Conservation (phyloP, 2,113 vertebrate species). For the Campylomormyrus tamandua region DNA sequence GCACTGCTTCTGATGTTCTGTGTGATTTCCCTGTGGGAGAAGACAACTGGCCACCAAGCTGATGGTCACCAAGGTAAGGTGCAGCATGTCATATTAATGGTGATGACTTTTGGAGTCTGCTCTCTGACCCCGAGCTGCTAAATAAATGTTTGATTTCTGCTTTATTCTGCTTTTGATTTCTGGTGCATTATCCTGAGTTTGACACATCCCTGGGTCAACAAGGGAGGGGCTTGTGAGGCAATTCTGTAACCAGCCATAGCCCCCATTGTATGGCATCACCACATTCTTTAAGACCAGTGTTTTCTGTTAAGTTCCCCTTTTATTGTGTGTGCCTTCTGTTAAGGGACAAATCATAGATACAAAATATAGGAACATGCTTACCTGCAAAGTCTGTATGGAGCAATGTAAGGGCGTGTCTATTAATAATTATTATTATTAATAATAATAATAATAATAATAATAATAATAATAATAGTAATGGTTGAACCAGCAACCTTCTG, state of each 20-base stretch:
- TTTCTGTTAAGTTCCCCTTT: background rate
- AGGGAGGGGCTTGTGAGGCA: background rate
- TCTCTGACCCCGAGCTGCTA: background rate
- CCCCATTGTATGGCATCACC: background rate
- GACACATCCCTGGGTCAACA: background rate
- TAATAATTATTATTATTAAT: too few species aligned
- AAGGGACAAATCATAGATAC: background rate
- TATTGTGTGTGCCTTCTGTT: background rate
- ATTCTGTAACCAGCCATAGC: background rate
- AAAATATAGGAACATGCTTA: background rate
- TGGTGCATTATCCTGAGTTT: background rate
- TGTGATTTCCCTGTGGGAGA: conserved; percentile 78
- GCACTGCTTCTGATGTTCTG: conserved; percentile 85
- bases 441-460: background rate
- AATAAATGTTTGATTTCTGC: background rate
- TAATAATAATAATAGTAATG: background rate
- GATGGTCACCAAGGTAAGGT: conserved; percentile 54
- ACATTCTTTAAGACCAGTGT: background rate
- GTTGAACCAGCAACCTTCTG: background rate
- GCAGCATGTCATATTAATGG: background rate
- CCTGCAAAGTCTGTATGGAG: background rate
- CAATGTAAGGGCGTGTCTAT: background rate
- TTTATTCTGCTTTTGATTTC: background rate
- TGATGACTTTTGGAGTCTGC: background rate
- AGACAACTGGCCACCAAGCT: conserved; percentile 68